phyloP scores from a whole-genome alignment of 2,888 invertebrate genomes.

The Homarus gammarus region DNA sequence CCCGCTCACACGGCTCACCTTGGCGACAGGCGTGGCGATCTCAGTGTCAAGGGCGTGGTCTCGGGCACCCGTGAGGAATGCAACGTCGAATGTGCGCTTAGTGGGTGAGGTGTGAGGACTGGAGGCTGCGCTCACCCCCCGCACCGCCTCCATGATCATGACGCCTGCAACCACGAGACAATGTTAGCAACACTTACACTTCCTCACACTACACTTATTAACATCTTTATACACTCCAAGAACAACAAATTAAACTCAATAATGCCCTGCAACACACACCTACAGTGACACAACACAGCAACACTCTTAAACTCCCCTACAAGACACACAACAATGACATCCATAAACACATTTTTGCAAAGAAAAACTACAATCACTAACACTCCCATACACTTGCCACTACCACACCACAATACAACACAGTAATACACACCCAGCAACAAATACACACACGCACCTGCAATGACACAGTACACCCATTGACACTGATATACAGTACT shows the following conservation, averaged over 20 bases:
- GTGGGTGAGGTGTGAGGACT: slow-evolving; percentile 71
- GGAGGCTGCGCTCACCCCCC: slow-evolving; percentile 51
- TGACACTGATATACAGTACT: no score
- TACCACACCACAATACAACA: no score
- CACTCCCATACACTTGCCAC: background rate
- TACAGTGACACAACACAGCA: background rate
- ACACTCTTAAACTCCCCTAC: background rate
- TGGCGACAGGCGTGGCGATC: slow-evolving; percentile 42
- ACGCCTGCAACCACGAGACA: slow-evolving; percentile 45
- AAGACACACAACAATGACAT: background rate
- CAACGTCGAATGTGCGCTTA: slow-evolving; percentile 93
- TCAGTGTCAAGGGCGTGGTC: slow-evolving; percentile 87
- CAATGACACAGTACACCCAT: background rate
- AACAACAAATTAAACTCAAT: background rate
- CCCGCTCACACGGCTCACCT: slow-evolving; percentile 39
- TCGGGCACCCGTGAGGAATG: slow-evolving; percentile 92
- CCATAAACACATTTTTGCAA: background rate
- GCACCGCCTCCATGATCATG: slow-evolving; percentile 60
- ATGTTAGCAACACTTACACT: background rate
- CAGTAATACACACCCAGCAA: background rate
- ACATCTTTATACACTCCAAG: no score
- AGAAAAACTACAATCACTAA: background rate
- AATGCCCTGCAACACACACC: background rate
- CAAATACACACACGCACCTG: background rate
- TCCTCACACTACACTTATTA: no score